These are phyloP conservation scores for Syrista parreyssii DNA, from an alignment of 2,888 invertebrate genomes.

Conservation along the genomic window DNA sequence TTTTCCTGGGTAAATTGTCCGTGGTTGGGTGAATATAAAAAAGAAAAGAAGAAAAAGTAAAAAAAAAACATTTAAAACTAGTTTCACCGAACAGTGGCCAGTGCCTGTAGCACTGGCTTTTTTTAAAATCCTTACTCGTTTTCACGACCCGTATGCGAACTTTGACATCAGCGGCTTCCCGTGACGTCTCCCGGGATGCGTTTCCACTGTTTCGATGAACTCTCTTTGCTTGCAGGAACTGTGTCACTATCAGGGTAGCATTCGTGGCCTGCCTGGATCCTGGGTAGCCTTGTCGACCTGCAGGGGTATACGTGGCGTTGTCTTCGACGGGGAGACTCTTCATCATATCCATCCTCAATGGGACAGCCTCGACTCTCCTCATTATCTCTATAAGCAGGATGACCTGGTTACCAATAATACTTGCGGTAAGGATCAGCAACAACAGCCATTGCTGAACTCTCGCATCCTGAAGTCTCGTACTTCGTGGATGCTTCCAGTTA, in stretches of 20 bases:
- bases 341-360: constrained; percentile 77
- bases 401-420: constrained; percentile 71
- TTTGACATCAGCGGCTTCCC: background rate
- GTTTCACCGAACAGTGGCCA: background rate
- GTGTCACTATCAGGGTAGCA: constrained; percentile 83
- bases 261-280: constrained; percentile 77
- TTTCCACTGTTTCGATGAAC: constrained; percentile 70
- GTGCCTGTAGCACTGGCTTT: background rate
- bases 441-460: background rate
- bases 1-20: background rate
- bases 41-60: background rate
- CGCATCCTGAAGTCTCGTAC: background rate
- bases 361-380: constrained; percentile 67
- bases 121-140: background rate
- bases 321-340: constrained; percentile 81
- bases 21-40: background rate
- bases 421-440: constrained; percentile 68
- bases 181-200: background rate
- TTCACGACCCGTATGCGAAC: background rate
- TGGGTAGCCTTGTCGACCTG: constrained; percentile 91
- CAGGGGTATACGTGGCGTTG: constrained; percentile 78
- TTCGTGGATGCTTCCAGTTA: constrained; percentile 3
- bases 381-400: constrained; percentile 76
- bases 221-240: constrained; percentile 71
- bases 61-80: background rate